These are phyloP conservation scores for Oostethus manadensis DNA, from an alignment of 2,113 vertebrate genomes.

Conservation along the genomic window DNA sequence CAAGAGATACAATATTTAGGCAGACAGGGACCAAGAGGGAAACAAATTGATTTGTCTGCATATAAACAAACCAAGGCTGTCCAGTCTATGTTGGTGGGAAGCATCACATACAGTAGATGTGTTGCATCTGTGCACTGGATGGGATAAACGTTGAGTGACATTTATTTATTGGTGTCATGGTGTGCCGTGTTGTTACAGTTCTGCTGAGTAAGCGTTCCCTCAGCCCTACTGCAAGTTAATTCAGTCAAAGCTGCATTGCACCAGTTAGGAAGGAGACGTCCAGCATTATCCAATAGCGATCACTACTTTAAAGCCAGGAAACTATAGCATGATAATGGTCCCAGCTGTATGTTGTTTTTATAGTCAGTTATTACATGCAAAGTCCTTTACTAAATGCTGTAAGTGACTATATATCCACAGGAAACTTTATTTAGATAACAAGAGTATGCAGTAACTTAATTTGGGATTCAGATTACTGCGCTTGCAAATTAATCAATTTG, in stretches of 20 bases:
- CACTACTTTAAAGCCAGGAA: slow-evolving; percentile 1
- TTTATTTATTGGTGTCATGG: slow-evolving; percentile 26
- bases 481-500: too few relatives aligned
- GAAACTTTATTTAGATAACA: too few relatives aligned
- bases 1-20: slow-evolving; percentile 29
- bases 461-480: too few relatives aligned
- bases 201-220: slow-evolving; percentile 59
- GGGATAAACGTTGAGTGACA: slow-evolving; percentile 31
- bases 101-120: not conserved
- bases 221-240: slow-evolving; percentile 50
- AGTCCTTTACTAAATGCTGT: too few relatives aligned
- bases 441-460: too few relatives aligned
- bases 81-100: not conserved
- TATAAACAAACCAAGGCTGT: not conserved
- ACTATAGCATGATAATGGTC: too few relatives aligned
- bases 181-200: slow-evolving; percentile 44
- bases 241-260: slow-evolving; percentile 68
- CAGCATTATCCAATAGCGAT: not conserved
- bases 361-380: too few relatives aligned
- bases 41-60: not conserved
- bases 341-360: too few relatives aligned
- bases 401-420: too few relatives aligned
- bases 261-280: slow-evolving; percentile 39
- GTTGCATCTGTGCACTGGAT: slow-evolving; percentile 12
- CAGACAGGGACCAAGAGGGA: slow-evolving; percentile 26